phyloP scores from a whole-genome alignment of 2,888 invertebrate species.

The Chouioia cunea region DNA sequence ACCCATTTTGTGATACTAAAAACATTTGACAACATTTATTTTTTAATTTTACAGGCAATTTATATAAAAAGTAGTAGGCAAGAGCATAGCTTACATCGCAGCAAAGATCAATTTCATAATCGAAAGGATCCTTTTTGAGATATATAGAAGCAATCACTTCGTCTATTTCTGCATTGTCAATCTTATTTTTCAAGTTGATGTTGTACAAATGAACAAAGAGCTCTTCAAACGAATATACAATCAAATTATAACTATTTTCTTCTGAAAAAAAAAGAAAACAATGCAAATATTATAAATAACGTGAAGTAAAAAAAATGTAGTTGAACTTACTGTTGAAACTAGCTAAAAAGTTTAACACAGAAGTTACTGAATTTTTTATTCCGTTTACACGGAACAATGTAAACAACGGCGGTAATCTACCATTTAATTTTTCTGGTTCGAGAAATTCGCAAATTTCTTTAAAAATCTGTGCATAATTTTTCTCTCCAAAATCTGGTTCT shows the following conservation, averaged over 20 bases:
- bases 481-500: constrained; percentile 57
- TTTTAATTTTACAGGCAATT: not conserved
- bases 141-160: constrained; percentile 56
- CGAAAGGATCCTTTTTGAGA: constrained; percentile 64
- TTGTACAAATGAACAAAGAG: constrained; percentile 61
- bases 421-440: constrained; percentile 42
- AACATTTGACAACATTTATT: constrained; percentile 30
- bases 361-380: constrained; percentile 41
- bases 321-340: constrained; percentile 47
- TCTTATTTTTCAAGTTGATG: constrained; percentile 27
- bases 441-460: constrained; percentile 66
- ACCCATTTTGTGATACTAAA: constrained; percentile 53
- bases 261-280: constrained; percentile 5
- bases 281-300: not conserved
- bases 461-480: constrained; percentile 64
- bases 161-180: constrained; percentile 29
- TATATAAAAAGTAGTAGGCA: constrained; percentile 2
- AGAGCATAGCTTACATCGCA: constrained; percentile 61
- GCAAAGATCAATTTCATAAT: constrained; percentile 58
- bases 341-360: constrained; percentile 47
- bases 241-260: constrained; percentile 7
- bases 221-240: constrained; percentile 61
- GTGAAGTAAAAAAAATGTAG: constrained; percentile 1
- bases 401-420: not conserved
- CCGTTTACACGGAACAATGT: constrained; percentile 27